Conservation (phyloP, 2,113 vertebrate genomes). For the Recurvirostra avosetta region DNA sequence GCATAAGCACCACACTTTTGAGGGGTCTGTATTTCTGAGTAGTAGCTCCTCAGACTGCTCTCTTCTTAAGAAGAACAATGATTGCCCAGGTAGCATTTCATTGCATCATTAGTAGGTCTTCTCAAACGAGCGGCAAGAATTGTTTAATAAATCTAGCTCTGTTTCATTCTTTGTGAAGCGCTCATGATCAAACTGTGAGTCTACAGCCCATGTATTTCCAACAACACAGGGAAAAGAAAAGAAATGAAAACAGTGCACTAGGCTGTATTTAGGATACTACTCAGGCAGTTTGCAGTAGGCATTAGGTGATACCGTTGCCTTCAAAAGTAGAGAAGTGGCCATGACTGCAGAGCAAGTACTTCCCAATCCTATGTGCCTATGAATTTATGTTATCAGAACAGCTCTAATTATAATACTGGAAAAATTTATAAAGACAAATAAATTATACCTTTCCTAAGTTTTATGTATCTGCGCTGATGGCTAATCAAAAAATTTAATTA, state of each 20-base stretch:
- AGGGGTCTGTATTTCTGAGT: not conserved
- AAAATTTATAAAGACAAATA: not conserved
- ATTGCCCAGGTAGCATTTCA: constrained; percentile 26
- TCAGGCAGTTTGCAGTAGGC: not conserved
- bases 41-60: constrained; percentile 19
- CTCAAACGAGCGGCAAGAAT: not conserved
- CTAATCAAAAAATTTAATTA: not conserved
- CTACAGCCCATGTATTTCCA: not conserved
- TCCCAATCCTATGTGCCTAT: not conserved
- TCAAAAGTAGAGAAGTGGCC: not conserved
- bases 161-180: not conserved
- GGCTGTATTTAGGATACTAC: not conserved
- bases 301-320: not conserved
- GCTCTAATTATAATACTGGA: not conserved
- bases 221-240: not conserved
- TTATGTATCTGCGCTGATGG: not conserved
- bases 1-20: not conserved
- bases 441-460: not conserved
- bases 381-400: not conserved
- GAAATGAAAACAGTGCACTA: not conserved
- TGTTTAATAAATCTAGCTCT: not conserved
- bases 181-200: not conserved
- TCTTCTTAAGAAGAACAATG: constrained; percentile 18
- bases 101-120: not conserved
- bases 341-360: not conserved